A percentile compares a stretch with the other conserved stretches of the same genome.
These are phyloP conservation scores for Slavum lentiscoides DNA, from an alignment of 2,888 invertebrate species.

Conservation along the genomic window DNA sequence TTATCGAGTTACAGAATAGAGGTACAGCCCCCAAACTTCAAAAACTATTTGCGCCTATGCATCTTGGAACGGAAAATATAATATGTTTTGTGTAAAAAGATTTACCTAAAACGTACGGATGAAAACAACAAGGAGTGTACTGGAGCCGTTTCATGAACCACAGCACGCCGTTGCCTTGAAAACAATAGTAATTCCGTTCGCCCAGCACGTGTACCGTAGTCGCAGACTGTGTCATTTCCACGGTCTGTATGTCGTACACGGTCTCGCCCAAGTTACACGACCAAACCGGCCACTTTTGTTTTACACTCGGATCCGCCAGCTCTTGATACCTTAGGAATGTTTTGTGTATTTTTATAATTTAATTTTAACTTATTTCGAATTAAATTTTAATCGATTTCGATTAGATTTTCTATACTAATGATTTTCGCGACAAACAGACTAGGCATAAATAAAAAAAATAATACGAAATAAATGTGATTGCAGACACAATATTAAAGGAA, in stretches of 20 bases:
- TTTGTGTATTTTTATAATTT: too few species aligned
- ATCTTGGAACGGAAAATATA: background rate
- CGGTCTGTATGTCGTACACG: slow-evolving; percentile 66
- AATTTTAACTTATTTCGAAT: background rate
- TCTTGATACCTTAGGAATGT: slow-evolving; percentile 60
- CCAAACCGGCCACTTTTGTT: slow-evolving; percentile 76
- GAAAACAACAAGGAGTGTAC: slow-evolving; percentile 77
- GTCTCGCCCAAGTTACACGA: slow-evolving; percentile 79
- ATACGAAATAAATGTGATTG: too few species aligned
- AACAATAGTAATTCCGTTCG: slow-evolving; percentile 80
- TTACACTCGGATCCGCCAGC: slow-evolving; percentile 61
- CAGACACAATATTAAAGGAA: too few species aligned
- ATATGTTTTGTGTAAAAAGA: background rate
- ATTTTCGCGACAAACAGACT: too few species aligned
- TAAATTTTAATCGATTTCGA: too few species aligned
- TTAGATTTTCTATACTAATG: too few species aligned
- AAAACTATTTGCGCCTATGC: too few species aligned
- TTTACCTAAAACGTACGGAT: slow-evolving; percentile 68
- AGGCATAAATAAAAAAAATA: too few species aligned
- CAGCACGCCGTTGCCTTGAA: slow-evolving; percentile 78
- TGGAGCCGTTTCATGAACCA: slow-evolving; percentile 84
- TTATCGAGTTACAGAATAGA: too few species aligned
- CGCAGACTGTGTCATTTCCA: slow-evolving; percentile 67
- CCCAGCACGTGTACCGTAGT: slow-evolving; percentile 79
- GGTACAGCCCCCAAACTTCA: too few species aligned